Percentiles rank a stretch among this genome's conserved stretches.
phyloP scores from a whole-genome alignment of 2,888 invertebrate genomes.

The Stenchaetothrips biformis region DNA sequence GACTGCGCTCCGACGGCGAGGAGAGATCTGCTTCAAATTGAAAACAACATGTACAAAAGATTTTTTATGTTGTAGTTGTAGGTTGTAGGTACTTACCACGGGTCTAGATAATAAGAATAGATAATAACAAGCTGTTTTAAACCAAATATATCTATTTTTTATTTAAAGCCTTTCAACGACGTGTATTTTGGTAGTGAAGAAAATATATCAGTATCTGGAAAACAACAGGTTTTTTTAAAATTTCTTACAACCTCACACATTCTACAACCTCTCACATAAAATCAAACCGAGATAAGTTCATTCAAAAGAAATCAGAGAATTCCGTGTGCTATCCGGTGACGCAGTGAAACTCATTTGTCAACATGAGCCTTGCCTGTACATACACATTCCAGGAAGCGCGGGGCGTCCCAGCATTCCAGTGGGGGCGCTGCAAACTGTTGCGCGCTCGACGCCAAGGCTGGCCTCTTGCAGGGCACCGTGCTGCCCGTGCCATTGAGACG shows the following conservation, averaged over 20 bases:
- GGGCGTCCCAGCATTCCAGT: no score
- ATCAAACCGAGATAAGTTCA: background rate
- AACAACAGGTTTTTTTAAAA: background rate
- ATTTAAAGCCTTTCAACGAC: background rate
- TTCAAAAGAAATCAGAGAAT: background rate
- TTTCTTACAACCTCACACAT: background rate
- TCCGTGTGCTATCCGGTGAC: no score
- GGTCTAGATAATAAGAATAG: no score
- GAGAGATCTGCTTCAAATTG: background rate
- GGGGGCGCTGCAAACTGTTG: background rate
- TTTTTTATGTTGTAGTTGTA: background rate
- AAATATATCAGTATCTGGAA: background rate
- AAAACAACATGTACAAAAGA: background rate
- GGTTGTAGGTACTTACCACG: background rate
- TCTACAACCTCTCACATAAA: background rate
- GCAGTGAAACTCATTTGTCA: no score
- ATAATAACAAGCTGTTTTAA: background rate
- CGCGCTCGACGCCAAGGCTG: background rate
- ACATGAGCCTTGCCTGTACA: no score
- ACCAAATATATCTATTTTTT: conserved; percentile 22
- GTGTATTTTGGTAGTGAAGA: background rate
- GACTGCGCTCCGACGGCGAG: no score
- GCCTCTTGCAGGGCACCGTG: background rate
- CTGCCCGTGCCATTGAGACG: background rate
- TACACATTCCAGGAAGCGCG: no score